Evolutionary conservation across 2,797 vertebrate genomes (phyloP), one percentile per base, ranked within the genome.

Genomic region (Parauchenoglanis ngamensis): DNA sequence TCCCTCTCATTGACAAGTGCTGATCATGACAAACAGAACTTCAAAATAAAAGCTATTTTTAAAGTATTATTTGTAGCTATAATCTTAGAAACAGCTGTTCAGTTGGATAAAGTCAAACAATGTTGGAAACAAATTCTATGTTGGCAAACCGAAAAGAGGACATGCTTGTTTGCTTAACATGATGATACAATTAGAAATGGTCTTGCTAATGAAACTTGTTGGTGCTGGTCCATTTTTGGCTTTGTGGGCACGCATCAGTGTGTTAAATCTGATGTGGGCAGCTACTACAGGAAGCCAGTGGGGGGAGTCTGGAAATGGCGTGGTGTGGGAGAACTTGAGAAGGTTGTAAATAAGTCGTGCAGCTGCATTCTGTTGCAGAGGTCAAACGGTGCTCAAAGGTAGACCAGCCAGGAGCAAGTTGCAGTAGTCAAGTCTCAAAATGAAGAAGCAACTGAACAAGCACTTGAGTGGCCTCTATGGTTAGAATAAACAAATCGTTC

Each of bases 231-330:
- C 65, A 31, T 13, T 67, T 67, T 67, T 67, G 13, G 12, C 65
- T 67, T 31, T 67, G 65, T 67, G 25, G 65, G n/a, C n/a, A 12
- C 10, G 31, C 31, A 31, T 31, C 31, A 59, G 19, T 21, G 31
- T 59, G 21, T 59, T 13, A 28, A 65, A 31, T 67, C 63, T 15
- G 63, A 28, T 67, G 31, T 2, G 1, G 67, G 72, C 44, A 73
- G 72, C 31, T 31, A 31, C 72, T 75, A 49, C 72, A 25, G 72
- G 72, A 75, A 75, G 72, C 72, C 23, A 49, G 72, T n/a, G 46
- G 44, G 49, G 72, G 10, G 44, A 25, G 23, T 25, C 25, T 49
- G 49, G 72, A 44, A 75, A 52, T 75, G 46, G 23, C 12, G 4
- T 75, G 44, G 21, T 49, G 72, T 75, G 25, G 23, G 46, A 75